Percentiles rank a stretch among this genome's conserved stretches.
Conservation (phyloP, 2,888 invertebrate genomes). For the Gordius sp. region DNA sequence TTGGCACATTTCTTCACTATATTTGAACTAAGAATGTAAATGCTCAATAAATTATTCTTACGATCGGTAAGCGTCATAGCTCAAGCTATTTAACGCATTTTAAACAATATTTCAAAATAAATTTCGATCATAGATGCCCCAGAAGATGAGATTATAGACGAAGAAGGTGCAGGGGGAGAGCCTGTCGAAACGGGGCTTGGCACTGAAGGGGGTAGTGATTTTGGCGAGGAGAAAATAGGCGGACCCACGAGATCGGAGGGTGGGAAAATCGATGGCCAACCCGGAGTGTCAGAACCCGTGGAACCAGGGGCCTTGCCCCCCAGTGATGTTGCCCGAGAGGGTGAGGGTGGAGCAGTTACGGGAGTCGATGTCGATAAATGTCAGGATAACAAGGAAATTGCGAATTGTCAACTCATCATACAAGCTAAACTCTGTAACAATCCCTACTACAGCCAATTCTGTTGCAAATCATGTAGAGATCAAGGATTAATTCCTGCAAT, state of each 20-base stretch:
- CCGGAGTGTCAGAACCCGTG: not conserved
- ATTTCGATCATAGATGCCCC: not conserved
- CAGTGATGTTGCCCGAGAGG: not conserved
- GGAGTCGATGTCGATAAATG: slow-evolving; percentile 20
- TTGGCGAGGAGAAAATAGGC: too few species aligned
- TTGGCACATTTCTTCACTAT: not conserved
- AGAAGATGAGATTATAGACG: not conserved
- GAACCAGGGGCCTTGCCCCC: not conserved
- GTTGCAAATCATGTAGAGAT: slow-evolving; percentile 26
- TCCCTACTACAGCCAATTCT: slow-evolving; percentile 25
- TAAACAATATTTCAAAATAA: too few species aligned
- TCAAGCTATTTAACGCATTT: too few species aligned
- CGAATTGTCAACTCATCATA: slow-evolving; percentile 27
- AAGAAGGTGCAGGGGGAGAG: not conserved
- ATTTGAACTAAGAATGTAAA: not conserved
- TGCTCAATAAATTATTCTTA: not conserved
- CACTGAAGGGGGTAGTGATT: not conserved
- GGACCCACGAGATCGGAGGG: too few species aligned
- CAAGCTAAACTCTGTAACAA: slow-evolving; percentile 26
- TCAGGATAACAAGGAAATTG: slow-evolving; percentile 24
- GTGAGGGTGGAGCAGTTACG: not conserved
- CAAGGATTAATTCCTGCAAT: too few species aligned
- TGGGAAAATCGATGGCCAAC: not conserved
- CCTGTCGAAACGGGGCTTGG: not conserved
- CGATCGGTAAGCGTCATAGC: not conserved